Conservation (phyloP, 2,113 vertebrate species). For the Aldabrachelys gigantea region DNA sequence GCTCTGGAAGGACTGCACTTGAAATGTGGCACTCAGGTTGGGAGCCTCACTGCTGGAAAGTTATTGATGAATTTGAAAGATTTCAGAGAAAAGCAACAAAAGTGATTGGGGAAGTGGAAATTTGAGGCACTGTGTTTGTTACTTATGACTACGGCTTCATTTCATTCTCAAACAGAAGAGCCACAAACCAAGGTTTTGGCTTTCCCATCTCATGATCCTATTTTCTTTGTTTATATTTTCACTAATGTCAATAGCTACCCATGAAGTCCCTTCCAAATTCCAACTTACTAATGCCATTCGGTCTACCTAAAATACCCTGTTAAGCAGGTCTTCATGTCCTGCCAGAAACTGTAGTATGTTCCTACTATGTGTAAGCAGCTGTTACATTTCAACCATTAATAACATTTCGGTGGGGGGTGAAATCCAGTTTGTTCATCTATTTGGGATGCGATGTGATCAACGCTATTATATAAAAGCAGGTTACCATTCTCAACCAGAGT, state of each 20-base stretch:
- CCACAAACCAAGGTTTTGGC: not conserved
- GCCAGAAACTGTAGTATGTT: not conserved
- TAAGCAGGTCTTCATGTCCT: constrained; percentile 40
- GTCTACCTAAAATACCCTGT: constrained; percentile 25
- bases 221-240: not conserved
- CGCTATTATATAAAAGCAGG: not conserved
- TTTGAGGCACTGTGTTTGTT: not conserved
- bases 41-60: not conserved
- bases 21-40: not conserved
- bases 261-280: constrained; percentile 21
- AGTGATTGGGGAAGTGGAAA: not conserved
- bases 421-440: not conserved
- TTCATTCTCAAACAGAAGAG: constrained; percentile 11
- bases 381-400: not conserved
- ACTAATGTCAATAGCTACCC: not conserved
- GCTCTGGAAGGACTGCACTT: not conserved
- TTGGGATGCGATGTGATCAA: not conserved
- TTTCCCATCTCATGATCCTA: not conserved
- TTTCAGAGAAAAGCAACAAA: not conserved
- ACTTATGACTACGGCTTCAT: not conserved
- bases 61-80: not conserved
- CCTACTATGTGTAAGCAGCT: not conserved
- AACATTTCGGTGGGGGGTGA: not conserved
- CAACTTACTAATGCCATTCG: constrained; percentile 23
- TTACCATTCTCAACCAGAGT: not conserved